phyloP scores from a whole-genome alignment of 2,797 vertebrate genomes.

The Rachycentron canadum region DNA sequence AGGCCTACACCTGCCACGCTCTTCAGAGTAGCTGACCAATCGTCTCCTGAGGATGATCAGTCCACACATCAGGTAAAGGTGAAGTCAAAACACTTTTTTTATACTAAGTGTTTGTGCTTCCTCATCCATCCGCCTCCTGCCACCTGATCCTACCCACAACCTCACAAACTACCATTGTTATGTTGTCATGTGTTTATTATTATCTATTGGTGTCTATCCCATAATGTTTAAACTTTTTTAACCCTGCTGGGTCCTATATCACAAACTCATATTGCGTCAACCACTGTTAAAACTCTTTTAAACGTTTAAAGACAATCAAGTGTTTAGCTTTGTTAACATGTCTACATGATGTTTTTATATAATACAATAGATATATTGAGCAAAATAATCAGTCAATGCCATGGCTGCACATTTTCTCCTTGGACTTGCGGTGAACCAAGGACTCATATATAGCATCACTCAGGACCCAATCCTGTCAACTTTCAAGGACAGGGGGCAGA shows the following conservation, averaged over 20 bases:
- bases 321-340: too few species aligned
- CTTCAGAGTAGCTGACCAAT: constrained; percentile 94
- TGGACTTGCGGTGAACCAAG: too few species aligned
- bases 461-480: too few species aligned
- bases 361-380: too few species aligned
- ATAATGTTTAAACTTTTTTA: too few species aligned
- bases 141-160: background rate
- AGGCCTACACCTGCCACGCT: constrained; percentile 97
- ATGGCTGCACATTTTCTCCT: too few species aligned
- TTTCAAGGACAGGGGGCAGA: too few species aligned
- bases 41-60: constrained; percentile 93
- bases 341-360: too few species aligned
- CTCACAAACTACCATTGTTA: background rate
- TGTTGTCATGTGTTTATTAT: background rate
- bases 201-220: background rate
- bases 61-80: constrained; percentile 91
- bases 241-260: background rate
- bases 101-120: constrained; percentile 26
- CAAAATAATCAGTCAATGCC: too few species aligned
- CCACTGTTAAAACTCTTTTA: background rate
- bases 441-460: too few species aligned
- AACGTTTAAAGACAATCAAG: background rate
- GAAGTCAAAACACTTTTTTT: constrained; percentile 66
- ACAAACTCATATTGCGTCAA: background rate
- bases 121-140: background rate